These are phyloP conservation scores for Propsilocerus akamusi DNA, from an alignment of 1,140 invertebrate species.

Conservation along the genomic window DNA sequence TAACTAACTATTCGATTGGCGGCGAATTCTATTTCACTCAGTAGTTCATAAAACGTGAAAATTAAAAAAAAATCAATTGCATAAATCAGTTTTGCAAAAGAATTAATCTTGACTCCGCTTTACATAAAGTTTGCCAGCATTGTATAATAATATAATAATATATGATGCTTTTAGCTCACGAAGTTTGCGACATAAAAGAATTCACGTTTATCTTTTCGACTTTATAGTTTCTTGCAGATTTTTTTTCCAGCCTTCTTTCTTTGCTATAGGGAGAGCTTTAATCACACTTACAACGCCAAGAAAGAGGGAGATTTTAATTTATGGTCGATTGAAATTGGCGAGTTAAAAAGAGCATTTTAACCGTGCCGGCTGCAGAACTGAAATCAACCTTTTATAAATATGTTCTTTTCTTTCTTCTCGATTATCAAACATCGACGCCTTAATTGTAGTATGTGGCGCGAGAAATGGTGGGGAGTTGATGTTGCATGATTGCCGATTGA, in stretches of 20 bases:
- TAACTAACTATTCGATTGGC: too few species aligned
- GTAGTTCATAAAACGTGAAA: too few species aligned
- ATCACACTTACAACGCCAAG: neutral
- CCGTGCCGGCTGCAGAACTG: too few species aligned
- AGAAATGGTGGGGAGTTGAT: too few species aligned
- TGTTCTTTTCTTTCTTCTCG: neutral
- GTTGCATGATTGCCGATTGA: too few species aligned
- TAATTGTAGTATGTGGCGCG: too few species aligned
- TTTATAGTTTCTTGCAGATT: neutral
- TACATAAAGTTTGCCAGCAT: neutral
- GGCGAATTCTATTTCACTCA: too few species aligned
- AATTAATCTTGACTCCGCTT: neutral
- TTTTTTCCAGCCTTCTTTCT: neutral
- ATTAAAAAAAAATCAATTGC: too few species aligned
- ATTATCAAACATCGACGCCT: slow-evolving; percentile 1
- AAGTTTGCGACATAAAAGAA: neutral
- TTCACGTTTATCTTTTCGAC: neutral
- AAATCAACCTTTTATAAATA: too few species aligned
- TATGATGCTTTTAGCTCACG: slow-evolving; percentile 1
- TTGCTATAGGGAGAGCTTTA: neutral
- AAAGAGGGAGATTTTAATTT: neutral
- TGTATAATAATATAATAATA: neutral
- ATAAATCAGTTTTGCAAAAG: slow-evolving; percentile 2
- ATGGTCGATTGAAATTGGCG: neutral
- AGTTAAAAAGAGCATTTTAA: too few species aligned